These are phyloP conservation scores for Strigamia transsilvanica DNA, from an alignment of 2,888 invertebrate genomes.

Conservation along the genomic window DNA sequence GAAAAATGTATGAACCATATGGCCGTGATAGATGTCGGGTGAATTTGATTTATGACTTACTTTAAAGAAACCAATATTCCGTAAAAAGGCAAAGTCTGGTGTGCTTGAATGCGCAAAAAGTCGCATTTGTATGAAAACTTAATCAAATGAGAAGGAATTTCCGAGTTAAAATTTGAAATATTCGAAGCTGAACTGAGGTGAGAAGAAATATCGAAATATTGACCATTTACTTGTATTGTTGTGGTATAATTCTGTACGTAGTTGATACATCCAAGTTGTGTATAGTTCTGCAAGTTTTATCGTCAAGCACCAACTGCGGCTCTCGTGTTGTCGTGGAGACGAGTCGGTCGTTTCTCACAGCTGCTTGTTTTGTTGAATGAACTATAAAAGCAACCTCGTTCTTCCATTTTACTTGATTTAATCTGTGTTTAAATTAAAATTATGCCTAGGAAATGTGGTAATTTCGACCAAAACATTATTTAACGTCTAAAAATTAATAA, in stretches of 20 bases:
- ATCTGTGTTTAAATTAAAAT: too few relatives aligned
- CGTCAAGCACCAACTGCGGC: not conserved
- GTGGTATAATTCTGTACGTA: not conserved
- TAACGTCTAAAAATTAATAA: too few relatives aligned
- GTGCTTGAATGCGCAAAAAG: not conserved
- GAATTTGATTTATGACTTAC: slow-evolving; percentile 2
- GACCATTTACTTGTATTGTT: not conserved
- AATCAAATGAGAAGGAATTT: not conserved
- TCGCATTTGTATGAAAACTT: not conserved
- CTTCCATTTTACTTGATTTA: not conserved
- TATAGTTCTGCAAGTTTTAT: not conserved
- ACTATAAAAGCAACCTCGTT: not conserved
- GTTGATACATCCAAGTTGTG: not conserved
- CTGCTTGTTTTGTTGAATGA: not conserved
- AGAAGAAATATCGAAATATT: not conserved
- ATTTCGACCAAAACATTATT: too few relatives aligned
- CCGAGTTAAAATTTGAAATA: not conserved
- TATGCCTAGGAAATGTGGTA: too few relatives aligned
- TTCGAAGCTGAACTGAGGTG: not conserved
- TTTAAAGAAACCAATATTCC: not conserved
- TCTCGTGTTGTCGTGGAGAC: not conserved
- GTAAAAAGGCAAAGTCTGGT: not conserved
- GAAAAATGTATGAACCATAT: not conserved
- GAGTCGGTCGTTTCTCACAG: not conserved
- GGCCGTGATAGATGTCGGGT: not conserved